Evolutionary conservation across 2,113 vertebrate species (phyloP), one percentile per base, ranked within the genome.

Genomic region (Lota lota): DNA sequence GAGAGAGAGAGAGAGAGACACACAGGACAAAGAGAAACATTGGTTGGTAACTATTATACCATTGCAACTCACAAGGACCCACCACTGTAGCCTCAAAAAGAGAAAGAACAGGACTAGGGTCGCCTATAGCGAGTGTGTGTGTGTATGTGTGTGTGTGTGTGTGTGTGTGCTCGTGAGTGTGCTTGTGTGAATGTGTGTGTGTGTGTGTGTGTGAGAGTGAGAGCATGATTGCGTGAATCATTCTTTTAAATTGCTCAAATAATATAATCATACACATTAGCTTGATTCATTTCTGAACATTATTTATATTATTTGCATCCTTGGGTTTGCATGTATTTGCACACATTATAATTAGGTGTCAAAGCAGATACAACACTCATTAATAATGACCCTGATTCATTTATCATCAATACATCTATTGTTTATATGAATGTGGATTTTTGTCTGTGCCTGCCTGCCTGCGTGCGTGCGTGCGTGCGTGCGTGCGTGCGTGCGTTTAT

Each of bases 101-200:
- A 61, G 47, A 62, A 21, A 53, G 59, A 63, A 51, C 36, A 61
- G 19, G 4, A 50, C 59, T 53, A 5, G 6, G 20, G 22, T 17
- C 53, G 22, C 47, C 59, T 11, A 18, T 1, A 6, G 24, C 17
- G 22, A 24, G 15, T 58, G 18, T 61, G 19, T 61, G 58, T 22
- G 33, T 61, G 19, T 10, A 19, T 61, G 58, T 59, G 56, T 36
- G 10, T 40, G 56, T 56, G 22, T 69, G 47, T 54, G 4, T 65
- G 19, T 14, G 20, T 51, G 21, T 21, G 19, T 22, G 47, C 1
- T 7, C 17, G 22, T 56, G 10, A 21, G 17, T 33, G 28, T 54
- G 21, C 19, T 22, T 67, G 53, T 67, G 28, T 68, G 56, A 40
- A 53, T 40, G 54, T 67, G 51, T 57, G 22, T 67, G 51, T 28